These are phyloP conservation scores for Drosophila arizonae DNA, from an alignment of 1,140 invertebrate genomes.

Conservation along the genomic window DNA sequence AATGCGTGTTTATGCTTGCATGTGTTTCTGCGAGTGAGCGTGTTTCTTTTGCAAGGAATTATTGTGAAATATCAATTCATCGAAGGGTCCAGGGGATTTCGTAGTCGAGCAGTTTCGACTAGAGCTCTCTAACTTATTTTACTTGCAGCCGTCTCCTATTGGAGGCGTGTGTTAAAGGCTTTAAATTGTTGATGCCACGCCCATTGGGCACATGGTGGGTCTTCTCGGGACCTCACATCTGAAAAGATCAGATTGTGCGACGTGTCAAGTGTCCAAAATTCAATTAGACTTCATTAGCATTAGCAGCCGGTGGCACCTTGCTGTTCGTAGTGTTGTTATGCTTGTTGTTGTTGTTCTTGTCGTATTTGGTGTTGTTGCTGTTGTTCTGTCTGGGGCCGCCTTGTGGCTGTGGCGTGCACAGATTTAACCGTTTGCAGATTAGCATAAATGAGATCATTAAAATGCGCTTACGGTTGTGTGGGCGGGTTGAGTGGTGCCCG, in stretches of 20 bases:
- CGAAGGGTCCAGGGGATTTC: no score
- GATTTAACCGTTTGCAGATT: slow-evolving; percentile 77
- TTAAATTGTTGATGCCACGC: slow-evolving; percentile 40
- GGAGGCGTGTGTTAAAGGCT: slow-evolving; percentile 16
- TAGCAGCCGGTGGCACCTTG: slow-evolving; percentile 69
- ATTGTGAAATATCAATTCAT: no score
- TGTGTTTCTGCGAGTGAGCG: no score
- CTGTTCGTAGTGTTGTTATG: slow-evolving; percentile 22
- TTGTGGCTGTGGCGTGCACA: slow-evolving; percentile 69
- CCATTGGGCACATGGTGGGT: slow-evolving; percentile 22
- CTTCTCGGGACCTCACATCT: slow-evolving; percentile 15
- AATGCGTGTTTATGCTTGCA: no score
- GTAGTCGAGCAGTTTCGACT: no score
- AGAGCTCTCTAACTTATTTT: no score
- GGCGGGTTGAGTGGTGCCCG: background rate
- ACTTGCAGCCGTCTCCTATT: background rate
- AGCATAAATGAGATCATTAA: slow-evolving; percentile 82
- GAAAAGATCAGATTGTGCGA: slow-evolving; percentile 76
- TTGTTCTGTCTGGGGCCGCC: slow-evolving; percentile 21
- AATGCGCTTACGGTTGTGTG: slow-evolving; percentile 79
- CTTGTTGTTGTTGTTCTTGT: background rate
- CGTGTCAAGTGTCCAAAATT: slow-evolving; percentile 81
- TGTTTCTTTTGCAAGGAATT: no score
- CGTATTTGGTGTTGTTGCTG: slow-evolving; percentile 1
- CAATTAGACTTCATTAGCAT: slow-evolving; percentile 82